Evolutionary conservation across 2,113 vertebrate genomes (phyloP).

Genomic region (Calyptommatus sinebrachiatus): DNA sequence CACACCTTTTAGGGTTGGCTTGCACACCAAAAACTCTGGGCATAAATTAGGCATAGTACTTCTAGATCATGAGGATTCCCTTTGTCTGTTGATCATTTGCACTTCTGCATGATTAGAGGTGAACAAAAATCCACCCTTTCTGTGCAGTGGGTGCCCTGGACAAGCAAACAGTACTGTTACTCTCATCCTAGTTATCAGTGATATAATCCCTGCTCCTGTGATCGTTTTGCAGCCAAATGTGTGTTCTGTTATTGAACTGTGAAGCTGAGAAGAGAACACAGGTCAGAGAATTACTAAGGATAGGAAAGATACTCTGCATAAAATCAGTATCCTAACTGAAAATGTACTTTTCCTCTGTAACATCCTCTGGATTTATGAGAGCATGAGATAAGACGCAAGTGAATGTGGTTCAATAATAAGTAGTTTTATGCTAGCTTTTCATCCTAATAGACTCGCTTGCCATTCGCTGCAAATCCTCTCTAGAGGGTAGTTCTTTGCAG

Average conservation of each 20-base stretch:
- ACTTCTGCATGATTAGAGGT: not conserved
- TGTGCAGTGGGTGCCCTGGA: too few relatives aligned
- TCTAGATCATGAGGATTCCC: too few relatives aligned
- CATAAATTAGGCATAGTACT: too few relatives aligned
- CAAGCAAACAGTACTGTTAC: too few relatives aligned
- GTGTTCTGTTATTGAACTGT: not conserved
- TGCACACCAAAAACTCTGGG: too few relatives aligned
- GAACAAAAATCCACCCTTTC: not conserved
- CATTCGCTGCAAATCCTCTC: not conserved
- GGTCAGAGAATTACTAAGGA: not conserved
- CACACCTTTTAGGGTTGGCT: too few relatives aligned
- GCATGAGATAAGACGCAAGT: not conserved
- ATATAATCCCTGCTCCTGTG: too few relatives aligned
- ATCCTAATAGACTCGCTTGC: not conserved
- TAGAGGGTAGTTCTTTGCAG: not conserved
- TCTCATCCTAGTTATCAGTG: too few relatives aligned
- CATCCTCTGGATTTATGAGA: not conserved
- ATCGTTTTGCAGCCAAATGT: not conserved
- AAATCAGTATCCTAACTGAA: not conserved
- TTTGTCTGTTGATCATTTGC: too few relatives aligned
- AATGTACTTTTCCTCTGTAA: not conserved
- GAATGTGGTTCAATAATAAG: conserved; percentile 2
- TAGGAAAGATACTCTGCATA: not conserved
- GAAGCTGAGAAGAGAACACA: not conserved
- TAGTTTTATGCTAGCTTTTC: not conserved